Conservation (phyloP, 2,113 vertebrate species). For the Neomonachus schauinslandi region DNA sequence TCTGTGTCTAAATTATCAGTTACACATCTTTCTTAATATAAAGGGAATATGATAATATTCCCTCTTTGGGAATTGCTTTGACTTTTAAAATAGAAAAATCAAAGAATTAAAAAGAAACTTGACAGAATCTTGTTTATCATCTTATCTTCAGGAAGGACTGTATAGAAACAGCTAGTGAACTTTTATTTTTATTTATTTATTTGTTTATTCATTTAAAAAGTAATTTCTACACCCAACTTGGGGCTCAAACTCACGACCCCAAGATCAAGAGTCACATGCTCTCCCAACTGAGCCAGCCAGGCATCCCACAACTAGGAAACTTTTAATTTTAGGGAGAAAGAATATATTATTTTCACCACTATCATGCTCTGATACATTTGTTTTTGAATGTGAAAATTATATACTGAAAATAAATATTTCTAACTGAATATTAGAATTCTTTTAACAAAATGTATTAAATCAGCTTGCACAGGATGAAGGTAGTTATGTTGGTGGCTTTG, state of each 20-base stretch:
- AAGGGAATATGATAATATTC: neutral
- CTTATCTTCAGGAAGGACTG: neutral
- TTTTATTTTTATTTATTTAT: neutral
- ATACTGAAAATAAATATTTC: neutral
- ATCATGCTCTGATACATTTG: neutral
- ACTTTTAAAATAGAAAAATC: conserved; percentile 41
- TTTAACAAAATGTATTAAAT: conserved; percentile 41
- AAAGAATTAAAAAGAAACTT: conserved; percentile 30
- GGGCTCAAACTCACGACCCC: neutral
- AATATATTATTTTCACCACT: neutral
- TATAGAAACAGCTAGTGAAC: neutral
- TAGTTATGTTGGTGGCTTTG: conserved; percentile 91
- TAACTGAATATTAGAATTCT: neutral
- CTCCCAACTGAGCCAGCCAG: neutral
- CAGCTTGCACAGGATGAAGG: conserved; percentile 98
- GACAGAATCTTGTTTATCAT: neutral
- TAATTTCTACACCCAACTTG: neutral
- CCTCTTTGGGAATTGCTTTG: neutral
- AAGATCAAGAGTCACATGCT: neutral
- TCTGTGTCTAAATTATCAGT: neutral
- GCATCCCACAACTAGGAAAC: neutral
- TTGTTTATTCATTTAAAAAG: neutral
- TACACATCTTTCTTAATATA: neutral
- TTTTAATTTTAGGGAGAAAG: neutral
- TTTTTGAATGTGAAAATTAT: neutral